phyloP scores from a whole-genome alignment of 2,113 vertebrate species.

The Acanthisitta chloris region DNA sequence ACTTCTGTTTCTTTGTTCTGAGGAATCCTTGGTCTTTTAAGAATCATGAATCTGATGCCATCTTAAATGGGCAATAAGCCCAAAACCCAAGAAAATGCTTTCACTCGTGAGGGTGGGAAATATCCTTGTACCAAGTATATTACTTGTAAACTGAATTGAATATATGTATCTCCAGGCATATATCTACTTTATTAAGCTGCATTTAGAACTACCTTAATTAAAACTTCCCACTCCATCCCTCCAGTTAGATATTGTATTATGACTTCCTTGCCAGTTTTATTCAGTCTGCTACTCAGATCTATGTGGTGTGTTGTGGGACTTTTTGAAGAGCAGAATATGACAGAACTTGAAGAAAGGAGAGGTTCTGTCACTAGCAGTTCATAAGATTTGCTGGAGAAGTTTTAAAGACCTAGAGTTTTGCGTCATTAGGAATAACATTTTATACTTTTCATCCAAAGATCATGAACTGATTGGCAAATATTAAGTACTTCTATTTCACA shows the following conservation, averaged over 20 bases:
- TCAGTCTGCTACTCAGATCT: neutral
- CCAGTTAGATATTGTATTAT: neutral
- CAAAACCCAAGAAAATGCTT: neutral
- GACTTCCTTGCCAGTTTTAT: neutral
- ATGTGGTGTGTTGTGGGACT: neutral
- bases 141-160: neutral
- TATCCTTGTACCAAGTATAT: neutral
- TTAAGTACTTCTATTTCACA: neutral
- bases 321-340: neutral
- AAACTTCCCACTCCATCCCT: neutral
- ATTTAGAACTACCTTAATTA: neutral
- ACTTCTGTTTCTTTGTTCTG: neutral
- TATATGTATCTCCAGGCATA: neutral
- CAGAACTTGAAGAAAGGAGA: neutral
- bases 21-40: neutral
- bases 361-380: neutral
- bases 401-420: neutral
- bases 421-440: neutral
- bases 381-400: neutral
- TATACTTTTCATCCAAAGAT: neutral
- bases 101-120: neutral
- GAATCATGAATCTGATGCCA: neutral
- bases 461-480: neutral
- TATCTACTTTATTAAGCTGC: neutral
- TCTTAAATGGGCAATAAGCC: neutral